Evolutionary conservation across 2,113 vertebrate genomes (phyloP).

Genomic region (Bubo bubo): DNA sequence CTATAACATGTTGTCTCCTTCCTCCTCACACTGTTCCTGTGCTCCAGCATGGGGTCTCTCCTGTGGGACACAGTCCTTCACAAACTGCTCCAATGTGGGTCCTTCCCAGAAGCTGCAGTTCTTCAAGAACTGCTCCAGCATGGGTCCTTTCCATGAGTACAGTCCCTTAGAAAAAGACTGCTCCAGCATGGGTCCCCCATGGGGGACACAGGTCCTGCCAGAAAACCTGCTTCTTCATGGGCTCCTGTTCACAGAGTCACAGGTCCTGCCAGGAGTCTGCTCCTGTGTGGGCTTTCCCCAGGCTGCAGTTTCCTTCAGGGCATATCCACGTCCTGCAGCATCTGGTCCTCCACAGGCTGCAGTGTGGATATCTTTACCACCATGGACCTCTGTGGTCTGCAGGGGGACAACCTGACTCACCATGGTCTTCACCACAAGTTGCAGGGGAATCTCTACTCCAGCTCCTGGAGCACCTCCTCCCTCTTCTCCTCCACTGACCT

Average conservation of each 20-base stretch:
- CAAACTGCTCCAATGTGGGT: neutral
- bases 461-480: neutral
- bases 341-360: neutral
- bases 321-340: neutral
- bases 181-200: too few species aligned
- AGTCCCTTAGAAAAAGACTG: too few species aligned
- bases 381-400: neutral
- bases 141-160: too few species aligned
- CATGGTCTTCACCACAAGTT: neutral
- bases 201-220: too few species aligned
- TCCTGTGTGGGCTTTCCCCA: neutral
- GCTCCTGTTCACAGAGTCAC: neutral
- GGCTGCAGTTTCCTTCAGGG: neutral
- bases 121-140: too few species aligned
- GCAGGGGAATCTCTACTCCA: neutral
- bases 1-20: neutral
- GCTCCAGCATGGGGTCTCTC: accelerated
- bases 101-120: too few species aligned
- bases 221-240: too few species aligned
- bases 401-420: neutral
- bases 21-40: neutral
- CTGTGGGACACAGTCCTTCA: neutral
- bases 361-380: neutral
- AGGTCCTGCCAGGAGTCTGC: neutral
- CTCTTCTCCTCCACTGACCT: neutral